phyloP scores from a whole-genome alignment of 1,140 invertebrate genomes.

The Macrosteles quadrilineatus region DNA sequence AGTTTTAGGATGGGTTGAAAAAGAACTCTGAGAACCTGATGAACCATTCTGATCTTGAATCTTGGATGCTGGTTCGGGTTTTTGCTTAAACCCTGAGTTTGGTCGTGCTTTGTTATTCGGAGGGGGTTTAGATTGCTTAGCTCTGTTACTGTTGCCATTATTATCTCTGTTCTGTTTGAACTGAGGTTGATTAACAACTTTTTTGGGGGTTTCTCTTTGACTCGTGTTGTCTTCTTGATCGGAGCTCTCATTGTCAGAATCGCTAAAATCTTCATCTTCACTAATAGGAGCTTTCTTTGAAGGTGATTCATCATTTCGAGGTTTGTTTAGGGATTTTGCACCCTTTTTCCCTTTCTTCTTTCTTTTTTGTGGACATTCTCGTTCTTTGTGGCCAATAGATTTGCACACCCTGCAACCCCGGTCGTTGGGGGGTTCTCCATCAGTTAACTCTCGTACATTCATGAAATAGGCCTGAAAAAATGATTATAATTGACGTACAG shows the following conservation, averaged over 20 bases:
- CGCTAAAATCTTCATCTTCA: background rate
- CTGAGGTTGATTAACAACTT: too few relatives aligned
- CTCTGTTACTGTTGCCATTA: too few relatives aligned
- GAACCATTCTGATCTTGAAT: too few relatives aligned
- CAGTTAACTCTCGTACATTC: constrained; percentile 49
- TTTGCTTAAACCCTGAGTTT: too few relatives aligned
- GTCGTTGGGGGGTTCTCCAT: constrained; percentile 57
- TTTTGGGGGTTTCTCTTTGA: too few relatives aligned
- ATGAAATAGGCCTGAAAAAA: constrained; percentile 51
- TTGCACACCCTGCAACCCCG: constrained; percentile 60
- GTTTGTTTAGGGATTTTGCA: background rate
- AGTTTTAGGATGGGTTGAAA: too few relatives aligned
- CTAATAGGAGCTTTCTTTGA: background rate
- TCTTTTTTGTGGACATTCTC: constrained; percentile 52
- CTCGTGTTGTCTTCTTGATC: background rate
- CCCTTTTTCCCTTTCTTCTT: background rate
- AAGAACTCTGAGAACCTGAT: too few relatives aligned
- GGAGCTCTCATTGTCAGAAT: background rate
- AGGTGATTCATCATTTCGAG: background rate
- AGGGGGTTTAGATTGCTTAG: too few relatives aligned
- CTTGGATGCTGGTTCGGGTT: too few relatives aligned
- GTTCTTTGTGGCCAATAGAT: constrained; percentile 61
- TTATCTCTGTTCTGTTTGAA: too few relatives aligned
- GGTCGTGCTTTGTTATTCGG: too few relatives aligned
- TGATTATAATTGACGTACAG: too few relatives aligned